Evolutionary conservation across 2,888 invertebrate species (phyloP).

Genomic region (Agriopis leucophaearia): DNA sequence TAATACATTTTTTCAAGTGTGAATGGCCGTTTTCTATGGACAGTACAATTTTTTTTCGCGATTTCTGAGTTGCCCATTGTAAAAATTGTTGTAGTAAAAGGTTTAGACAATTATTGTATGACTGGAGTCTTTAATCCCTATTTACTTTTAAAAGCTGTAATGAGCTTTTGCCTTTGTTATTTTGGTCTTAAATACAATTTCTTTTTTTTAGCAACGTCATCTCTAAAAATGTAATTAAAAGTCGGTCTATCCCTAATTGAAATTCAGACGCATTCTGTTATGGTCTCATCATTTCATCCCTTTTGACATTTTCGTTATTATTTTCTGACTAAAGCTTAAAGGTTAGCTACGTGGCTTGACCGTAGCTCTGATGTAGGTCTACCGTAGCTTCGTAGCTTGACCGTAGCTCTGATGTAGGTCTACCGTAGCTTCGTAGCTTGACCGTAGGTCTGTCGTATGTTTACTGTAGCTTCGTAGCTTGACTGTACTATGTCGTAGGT

Average conservation of each 20-base stretch:
- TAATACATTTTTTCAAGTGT: too few relatives aligned
- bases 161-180: slow-evolving; percentile 12
- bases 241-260: slow-evolving; percentile 11
- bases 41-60: too few relatives aligned
- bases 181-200: slow-evolving; percentile 5
- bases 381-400: not conserved
- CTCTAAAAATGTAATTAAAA: slow-evolving; percentile 9
- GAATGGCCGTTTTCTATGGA: too few relatives aligned
- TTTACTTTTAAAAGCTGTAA: slow-evolving; percentile 12
- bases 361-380: not conserved
- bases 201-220: slow-evolving; percentile 5
- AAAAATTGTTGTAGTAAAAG: too few relatives aligned
- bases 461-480: not conserved
- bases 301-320: not conserved
- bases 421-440: not conserved
- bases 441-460: not conserved
- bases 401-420: not conserved
- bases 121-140: slow-evolving; percentile 2
- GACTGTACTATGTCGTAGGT: not conserved
- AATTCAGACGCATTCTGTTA: slow-evolving; percentile 11
- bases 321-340: not conserved
- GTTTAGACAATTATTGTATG: not conserved
- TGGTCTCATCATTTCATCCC: slow-evolving; percentile 1
- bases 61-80: too few relatives aligned
- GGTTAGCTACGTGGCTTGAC: not conserved